Conservation (phyloP, 1,140 invertebrate genomes). For the Pararge aegeria region DNA sequence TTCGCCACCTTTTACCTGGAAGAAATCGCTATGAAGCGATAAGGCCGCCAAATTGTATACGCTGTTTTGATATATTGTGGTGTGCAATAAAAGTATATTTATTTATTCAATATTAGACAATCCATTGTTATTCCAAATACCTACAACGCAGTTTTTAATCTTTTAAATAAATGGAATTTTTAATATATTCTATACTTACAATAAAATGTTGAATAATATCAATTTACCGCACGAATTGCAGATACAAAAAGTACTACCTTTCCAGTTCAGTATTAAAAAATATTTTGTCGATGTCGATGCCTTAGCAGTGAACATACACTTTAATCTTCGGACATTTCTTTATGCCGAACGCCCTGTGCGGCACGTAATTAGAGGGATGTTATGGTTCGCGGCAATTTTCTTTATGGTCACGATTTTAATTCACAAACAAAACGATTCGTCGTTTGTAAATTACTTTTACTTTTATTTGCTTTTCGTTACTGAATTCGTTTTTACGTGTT, state of each 20-base stretch:
- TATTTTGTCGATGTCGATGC: neutral
- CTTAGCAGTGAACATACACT: neutral
- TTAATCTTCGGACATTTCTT: slow-evolving; percentile 14
- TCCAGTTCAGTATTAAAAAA: neutral
- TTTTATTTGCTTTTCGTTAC: neutral
- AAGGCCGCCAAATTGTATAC: too few relatives aligned
- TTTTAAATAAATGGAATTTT: too few relatives aligned
- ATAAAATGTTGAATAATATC: too few relatives aligned
- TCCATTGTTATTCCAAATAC: too few relatives aligned
- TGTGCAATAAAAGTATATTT: too few relatives aligned
- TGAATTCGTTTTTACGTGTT: neutral
- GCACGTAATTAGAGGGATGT: slow-evolving; percentile 18
- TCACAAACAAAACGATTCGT: slow-evolving; percentile 8
- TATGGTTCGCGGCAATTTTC: slow-evolving; percentile 21
- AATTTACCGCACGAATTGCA: too few relatives aligned
- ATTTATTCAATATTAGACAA: too few relatives aligned
- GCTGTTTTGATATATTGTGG: too few relatives aligned
- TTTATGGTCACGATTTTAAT: slow-evolving; percentile 24
- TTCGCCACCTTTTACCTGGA: too few relatives aligned
- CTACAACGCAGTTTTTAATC: too few relatives aligned
- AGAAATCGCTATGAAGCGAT: too few relatives aligned
- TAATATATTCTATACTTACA: too few relatives aligned
- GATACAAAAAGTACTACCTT: neutral
- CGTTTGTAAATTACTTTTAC: neutral
- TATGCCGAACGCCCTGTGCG: slow-evolving; percentile 15